A percentile compares a stretch with the other conserved stretches of the same genome.
These are phyloP conservation scores for Caenorhabditis imperialis DNA, from an alignment of 2,888 invertebrate genomes.

Conservation along the genomic window DNA sequence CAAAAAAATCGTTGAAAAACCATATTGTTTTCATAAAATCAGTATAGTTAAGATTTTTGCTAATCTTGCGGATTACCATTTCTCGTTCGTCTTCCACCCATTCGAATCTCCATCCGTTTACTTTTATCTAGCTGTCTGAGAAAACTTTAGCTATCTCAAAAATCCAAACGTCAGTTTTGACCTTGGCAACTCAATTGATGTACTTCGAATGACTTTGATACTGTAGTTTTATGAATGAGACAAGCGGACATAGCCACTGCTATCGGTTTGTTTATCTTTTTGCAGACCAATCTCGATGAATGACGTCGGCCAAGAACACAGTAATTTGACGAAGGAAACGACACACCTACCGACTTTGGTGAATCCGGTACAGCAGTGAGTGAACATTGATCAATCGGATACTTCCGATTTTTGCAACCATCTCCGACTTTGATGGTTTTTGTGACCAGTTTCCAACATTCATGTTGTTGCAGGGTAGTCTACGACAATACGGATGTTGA, in stretches of 20 bases:
- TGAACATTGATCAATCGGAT: conserved; percentile 40
- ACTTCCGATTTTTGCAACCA: no score
- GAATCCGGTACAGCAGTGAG: conserved; percentile 44
- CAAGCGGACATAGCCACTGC: background rate
- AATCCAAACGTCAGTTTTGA: no score
- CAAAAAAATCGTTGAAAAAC: background rate
- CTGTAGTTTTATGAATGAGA: background rate
- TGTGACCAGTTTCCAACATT: conserved; percentile 1
- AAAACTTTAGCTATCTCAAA: no score
- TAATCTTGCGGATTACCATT: background rate
- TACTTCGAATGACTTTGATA: no score
- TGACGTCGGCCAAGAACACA: conserved; percentile 36
- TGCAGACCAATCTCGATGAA: conserved; percentile 48
- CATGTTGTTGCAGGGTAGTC: conserved; percentile 27
- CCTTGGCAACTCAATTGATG: no score
- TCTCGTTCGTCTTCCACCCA: background rate
- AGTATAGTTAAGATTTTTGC: conserved; percentile 1
- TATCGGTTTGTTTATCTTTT: conserved; percentile 14
- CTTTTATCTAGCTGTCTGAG: no score
- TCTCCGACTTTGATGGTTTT: conserved; percentile 21
- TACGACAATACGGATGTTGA: conserved; percentile 36
- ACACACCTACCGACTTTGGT: conserved; percentile 50
- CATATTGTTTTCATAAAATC: background rate
- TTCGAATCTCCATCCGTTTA: background rate
- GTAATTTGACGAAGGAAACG: conserved; percentile 30